These are phyloP conservation scores for Pseudorasbora parva DNA, from an alignment of 2,113 vertebrate species.

Conservation along the genomic window DNA sequence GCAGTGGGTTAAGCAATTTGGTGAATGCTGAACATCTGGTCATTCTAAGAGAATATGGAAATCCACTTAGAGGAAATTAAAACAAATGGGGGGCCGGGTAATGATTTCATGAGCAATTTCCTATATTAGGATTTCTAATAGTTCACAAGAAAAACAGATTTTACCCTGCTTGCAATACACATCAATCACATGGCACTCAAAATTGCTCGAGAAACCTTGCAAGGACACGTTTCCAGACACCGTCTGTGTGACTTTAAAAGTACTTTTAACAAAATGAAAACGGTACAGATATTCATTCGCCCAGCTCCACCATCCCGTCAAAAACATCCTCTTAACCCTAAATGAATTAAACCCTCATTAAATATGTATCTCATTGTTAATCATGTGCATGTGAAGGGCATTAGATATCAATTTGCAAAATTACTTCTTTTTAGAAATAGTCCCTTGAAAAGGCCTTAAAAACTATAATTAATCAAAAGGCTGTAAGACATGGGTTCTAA, in stretches of 20 bases:
- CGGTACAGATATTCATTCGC: conserved; percentile 62
- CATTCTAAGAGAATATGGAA: conserved; percentile 74
- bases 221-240: conserved; percentile 32
- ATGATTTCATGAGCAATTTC: conserved; percentile 78
- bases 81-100: conserved; percentile 75
- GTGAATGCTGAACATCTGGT: conserved; percentile 78
- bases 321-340: conserved; percentile 67
- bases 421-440: conserved; percentile 73
- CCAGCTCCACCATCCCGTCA: conserved; percentile 45
- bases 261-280: conserved; percentile 34
- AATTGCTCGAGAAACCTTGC: conserved; percentile 34
- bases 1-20: conserved; percentile 66
- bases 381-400: conserved; percentile 77
- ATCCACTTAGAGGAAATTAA: conserved; percentile 81
- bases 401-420: conserved; percentile 79
- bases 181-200: conserved; percentile 66
- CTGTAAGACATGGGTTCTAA: conserved; percentile 38
- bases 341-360: conserved; percentile 77
- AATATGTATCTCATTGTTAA: conserved; percentile 80
- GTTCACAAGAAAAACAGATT: conserved; percentile 70
- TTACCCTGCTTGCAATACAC: conserved; percentile 49
- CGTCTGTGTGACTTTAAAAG: conserved; percentile 38
- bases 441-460: conserved; percentile 70
- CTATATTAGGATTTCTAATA: conserved; percentile 75
- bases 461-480: conserved; percentile 60